A percentile compares a stretch with the other conserved stretches of the same genome.
Conservation (phyloP, 2,888 invertebrate genomes). For the Cephus pulcher region DNA sequence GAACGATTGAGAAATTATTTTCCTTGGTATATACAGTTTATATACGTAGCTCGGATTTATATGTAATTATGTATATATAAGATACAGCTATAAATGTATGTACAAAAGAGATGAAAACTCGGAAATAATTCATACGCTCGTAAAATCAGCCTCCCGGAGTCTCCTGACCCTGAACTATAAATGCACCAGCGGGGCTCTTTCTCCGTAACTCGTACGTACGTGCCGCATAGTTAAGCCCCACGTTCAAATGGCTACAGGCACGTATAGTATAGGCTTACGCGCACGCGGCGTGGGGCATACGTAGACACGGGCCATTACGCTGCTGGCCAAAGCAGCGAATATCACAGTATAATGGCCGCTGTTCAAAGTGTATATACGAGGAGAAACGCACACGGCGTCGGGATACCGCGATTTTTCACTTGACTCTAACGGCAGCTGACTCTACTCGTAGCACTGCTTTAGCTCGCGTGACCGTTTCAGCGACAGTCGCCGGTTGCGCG, state of each 20-base stretch:
- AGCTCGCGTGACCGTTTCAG: not conserved
- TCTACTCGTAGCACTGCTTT: not conserved
- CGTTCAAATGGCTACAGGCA: constrained; percentile 9
- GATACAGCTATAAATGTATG: no score
- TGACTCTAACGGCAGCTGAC: constrained; percentile 2
- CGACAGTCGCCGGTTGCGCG: not conserved
- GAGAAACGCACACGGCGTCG: not conserved
- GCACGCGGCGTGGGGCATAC: not conserved
- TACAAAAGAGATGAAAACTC: not conserved
- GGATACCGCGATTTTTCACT: not conserved
- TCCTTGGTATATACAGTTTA: not conserved
- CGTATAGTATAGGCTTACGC: not conserved
- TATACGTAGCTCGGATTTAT: not conserved
- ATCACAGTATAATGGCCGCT: not conserved
- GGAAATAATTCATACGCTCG: not conserved
- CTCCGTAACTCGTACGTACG: constrained; percentile 25
- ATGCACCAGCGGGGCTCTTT: constrained; percentile 39
- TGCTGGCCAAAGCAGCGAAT: not conserved
- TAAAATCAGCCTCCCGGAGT: constrained; percentile 14
- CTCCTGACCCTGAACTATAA: constrained; percentile 58
- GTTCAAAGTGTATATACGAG: not conserved
- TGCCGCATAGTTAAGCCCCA: constrained; percentile 28
- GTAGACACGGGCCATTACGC: not conserved
- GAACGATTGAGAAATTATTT: not conserved
- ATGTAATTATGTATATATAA: not conserved